These are phyloP conservation scores for Drepana arcuata DNA, from an alignment of 1,140 invertebrate species.

Conservation along the genomic window DNA sequence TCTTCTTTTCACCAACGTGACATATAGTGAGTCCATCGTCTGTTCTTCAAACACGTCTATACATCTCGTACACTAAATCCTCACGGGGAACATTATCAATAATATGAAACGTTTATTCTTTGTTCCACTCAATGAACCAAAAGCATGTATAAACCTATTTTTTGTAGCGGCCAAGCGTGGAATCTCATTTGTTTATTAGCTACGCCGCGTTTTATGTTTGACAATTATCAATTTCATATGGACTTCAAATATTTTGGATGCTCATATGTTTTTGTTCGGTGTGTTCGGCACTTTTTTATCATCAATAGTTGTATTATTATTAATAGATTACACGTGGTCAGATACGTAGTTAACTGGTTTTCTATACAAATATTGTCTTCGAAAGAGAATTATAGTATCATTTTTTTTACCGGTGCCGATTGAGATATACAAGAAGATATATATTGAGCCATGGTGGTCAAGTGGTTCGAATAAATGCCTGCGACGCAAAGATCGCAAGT, in stretches of 20 bases:
- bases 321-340: conserved; percentile 3
- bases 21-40: no score
- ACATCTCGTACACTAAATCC: neutral
- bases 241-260: conserved; percentile 10
- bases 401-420: no score
- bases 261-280: conserved; percentile 5
- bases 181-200: conserved; percentile 13
- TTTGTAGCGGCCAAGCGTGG: neutral
- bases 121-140: neutral
- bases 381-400: no score
- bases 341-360: no score
- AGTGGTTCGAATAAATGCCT: no score
- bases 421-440: no score
- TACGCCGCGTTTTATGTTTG: conserved; percentile 3
- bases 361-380: no score
- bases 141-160: neutral
- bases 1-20: no score
- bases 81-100: neutral
- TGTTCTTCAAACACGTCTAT: no score
- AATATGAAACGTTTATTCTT: neutral
- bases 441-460: no score
- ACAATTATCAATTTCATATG: conserved; percentile 17
- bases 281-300: conserved; percentile 8
- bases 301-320: conserved; percentile 5
- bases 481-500: no score